phyloP scores from a whole-genome alignment of 2,113 vertebrate genomes.

The Balaeniceps rex region DNA sequence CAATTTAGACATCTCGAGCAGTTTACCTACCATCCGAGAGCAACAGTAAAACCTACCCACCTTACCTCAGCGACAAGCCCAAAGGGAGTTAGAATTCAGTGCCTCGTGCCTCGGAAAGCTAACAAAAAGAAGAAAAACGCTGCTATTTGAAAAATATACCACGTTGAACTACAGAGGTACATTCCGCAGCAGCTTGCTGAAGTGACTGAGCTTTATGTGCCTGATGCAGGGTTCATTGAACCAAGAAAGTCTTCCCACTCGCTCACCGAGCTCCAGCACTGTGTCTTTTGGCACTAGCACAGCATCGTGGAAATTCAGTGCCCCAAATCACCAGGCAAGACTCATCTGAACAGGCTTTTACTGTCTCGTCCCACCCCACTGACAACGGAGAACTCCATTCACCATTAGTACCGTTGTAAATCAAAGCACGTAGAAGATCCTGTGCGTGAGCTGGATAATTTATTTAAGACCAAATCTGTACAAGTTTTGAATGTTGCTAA shows the following conservation, averaged over 20 bases:
- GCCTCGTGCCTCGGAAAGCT: not conserved
- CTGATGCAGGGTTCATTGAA: not conserved
- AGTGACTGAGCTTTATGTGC: not conserved
- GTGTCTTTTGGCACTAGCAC: not conserved
- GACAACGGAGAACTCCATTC: not conserved
- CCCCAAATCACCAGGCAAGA: not conserved
- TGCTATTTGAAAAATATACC: not conserved
- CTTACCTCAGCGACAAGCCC: constrained; percentile 34
- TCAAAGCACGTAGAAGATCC: not conserved
- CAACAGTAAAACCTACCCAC: constrained; percentile 12
- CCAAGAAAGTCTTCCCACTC: not conserved
- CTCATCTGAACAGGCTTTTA: not conserved
- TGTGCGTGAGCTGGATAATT: not conserved
- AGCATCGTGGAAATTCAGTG: not conserved
- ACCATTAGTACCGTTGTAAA: not conserved
- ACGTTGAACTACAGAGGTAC: not conserved
- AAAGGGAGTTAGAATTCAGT: constrained; percentile 1
- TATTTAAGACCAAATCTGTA: not conserved
- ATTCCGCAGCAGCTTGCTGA: not conserved
- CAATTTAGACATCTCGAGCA: not conserved
- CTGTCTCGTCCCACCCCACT: not conserved
- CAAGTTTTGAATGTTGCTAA: not conserved
- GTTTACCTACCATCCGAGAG: constrained; percentile 24
- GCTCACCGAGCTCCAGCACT: not conserved
- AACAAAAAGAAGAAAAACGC: not conserved